phyloP scores from a whole-genome alignment of 2,113 vertebrate species.

The Mobula hypostoma region DNA sequence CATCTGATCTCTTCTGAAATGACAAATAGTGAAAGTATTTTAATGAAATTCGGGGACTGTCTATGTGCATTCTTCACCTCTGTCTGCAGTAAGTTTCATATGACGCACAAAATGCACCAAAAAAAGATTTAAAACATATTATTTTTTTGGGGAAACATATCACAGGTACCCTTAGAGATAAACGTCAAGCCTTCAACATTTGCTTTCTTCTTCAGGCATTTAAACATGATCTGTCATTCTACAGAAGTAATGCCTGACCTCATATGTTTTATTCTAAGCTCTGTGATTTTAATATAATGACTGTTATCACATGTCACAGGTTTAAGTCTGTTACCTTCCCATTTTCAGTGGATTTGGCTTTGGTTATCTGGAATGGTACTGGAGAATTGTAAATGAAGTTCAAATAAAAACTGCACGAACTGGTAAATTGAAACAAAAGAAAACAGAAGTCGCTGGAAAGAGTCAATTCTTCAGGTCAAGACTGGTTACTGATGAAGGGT shows the following conservation, averaged over 20 bases:
- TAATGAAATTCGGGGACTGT: neutral
- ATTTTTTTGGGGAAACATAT: neutral
- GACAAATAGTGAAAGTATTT: neutral
- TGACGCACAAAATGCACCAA: neutral
- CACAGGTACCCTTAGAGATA: neutral
- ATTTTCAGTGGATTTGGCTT: neutral
- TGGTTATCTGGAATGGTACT: neutral
- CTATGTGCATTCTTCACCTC: too few relatives aligned
- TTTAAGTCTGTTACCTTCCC: neutral
- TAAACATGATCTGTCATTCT: neutral
- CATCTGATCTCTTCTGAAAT: neutral
- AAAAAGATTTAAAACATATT: neutral
- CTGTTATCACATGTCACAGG: neutral
- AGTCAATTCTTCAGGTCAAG: too few relatives aligned
- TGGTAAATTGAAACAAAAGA: too few relatives aligned
- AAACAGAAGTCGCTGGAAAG: too few relatives aligned
- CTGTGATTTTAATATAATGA: neutral
- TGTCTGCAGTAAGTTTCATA: neutral
- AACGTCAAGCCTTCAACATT: neutral
- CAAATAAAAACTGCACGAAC: too few relatives aligned
- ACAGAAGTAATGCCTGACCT: neutral
- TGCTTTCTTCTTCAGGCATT: neutral
- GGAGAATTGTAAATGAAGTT: too few relatives aligned
- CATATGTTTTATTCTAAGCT: neutral
- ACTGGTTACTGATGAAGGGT: too few relatives aligned